Base-by-base conservation (phyloP, 1,140 invertebrate species). In the Trachymyrmex cornetzi region DNA sequence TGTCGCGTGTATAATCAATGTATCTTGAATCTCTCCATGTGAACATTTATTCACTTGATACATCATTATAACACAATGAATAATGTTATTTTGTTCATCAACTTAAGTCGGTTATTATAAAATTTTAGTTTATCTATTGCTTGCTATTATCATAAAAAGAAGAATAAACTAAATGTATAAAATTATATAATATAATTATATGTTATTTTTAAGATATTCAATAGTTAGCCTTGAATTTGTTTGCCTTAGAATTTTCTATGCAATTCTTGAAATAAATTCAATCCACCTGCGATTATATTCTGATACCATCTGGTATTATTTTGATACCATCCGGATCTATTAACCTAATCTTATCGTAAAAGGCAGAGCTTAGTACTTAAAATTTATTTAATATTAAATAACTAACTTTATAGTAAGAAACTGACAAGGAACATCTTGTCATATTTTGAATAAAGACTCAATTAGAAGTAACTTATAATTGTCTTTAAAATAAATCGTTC, bases 101-200 rank as follows among this genome's bases (percentile, higher is more conserved):
- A 80, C 0, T 77, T 48, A 77, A 61, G 22, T 69, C 14, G 22
- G 16, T 80, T 30, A 14, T 50, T 50, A n/a, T 44, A 48, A 77
- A 48, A 63, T 22, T 59, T 69, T 12, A 67, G 9, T 67, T 19
- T 34, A 66, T 30, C 5, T 50, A 4, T 38, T 11, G 2, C 50
- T 66, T 34, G n/a, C 19, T 48, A 38, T 67, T 80, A 24, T 34
- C 19, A 50, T 16, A 34, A 19, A 11, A 34, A 64, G 38, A 27
- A 50, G 3, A 16, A 72, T 53, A 38, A 57, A 74, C 2, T 59
- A 24, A 38, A 59, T 30, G 34, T n/a, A 77, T 0, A 61, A 24
- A 30, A 27, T 34, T 24, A n/a, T 22, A 22, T 2, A 63, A 63
- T 55, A 67, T 11, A 44, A 44, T 30, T 64, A 19, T 67, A 71